A percentile compares a stretch with the other conserved stretches of the same genome.
These are phyloP conservation scores for Arenaria interpres DNA, from an alignment of 2,113 vertebrate species.

Conservation along the genomic window DNA sequence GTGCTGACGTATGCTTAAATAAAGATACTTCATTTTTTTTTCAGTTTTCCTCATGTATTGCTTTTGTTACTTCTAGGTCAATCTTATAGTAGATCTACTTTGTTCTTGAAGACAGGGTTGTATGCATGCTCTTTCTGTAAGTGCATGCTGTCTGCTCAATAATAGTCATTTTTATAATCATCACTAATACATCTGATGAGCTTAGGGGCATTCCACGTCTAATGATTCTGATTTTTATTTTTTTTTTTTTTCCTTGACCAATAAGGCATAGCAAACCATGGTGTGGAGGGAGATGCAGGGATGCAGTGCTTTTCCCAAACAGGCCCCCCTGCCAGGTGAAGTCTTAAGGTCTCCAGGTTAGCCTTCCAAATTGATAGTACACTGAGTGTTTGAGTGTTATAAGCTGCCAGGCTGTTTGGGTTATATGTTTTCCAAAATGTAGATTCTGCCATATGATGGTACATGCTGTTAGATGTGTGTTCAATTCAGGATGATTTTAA, in stretches of 20 bases:
- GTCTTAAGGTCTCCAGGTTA: not conserved
- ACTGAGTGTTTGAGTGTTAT: not conserved
- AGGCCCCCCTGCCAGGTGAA: not conserved
- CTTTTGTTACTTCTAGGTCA: not conserved
- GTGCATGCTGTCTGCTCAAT: not conserved
- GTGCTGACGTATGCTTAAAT: not conserved
- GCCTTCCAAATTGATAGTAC: not conserved
- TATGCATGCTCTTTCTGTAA: not conserved
- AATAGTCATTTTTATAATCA: not conserved
- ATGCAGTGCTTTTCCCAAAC: not conserved
- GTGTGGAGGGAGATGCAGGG: not conserved
- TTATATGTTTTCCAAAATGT: not conserved
- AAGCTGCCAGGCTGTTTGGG: not conserved
- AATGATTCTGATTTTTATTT: not conserved
- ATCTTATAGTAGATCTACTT: not conserved
- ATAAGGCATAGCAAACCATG: rapidly evolving
- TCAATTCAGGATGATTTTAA: not conserved
- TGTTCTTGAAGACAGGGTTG: not conserved
- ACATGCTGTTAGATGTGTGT: not conserved
- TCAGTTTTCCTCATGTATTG: not conserved
- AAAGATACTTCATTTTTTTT: not conserved
- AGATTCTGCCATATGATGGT: not conserved
- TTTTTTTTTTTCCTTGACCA: not conserved
- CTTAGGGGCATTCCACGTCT: not conserved
- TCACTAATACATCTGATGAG: not conserved